Base-by-base conservation (phyloP, 1,140 invertebrate species). In the Drosophila ohnishii region DNA sequence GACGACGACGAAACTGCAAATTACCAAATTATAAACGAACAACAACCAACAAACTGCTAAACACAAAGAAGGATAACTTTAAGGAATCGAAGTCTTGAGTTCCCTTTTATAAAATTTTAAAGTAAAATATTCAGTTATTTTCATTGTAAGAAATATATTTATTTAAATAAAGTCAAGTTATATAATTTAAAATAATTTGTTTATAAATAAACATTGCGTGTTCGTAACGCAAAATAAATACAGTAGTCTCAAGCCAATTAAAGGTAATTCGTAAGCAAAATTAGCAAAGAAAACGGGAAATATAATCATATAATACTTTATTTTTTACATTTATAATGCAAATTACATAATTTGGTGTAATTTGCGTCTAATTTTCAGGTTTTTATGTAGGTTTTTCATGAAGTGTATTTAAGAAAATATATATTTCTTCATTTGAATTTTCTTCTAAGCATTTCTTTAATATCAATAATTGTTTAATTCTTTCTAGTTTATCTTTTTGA, bases 21-120 rank as follows among this genome's bases (percentile, higher is more conserved):
- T 86, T 86, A 86, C 83, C 79, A 83, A 86, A 86, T 87, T 86
- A 87, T 83, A 79, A 83, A 72, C 67, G 75, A 81, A 85, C 85
- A 71, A 67, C 63, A 72, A 59, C 50, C 57, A 47, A 65, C 59
- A 62, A 61, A 75, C 60, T 40, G 61, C 32, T 40, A 51, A 63
- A 11, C 42, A 72, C n/a, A 35, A 55, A n/a, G 39, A 63, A n/a
- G 75, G 44, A 58, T 25, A 37, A 74, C n/a, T 48, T 56, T 19
- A 16, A 19, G 10, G 14, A 13, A 32, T 22, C 14, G 32, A 45
- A 37, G 9, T 7, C 9, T 19, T 4, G 45, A 42, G 10, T 30
- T 40, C 19, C 19, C 55, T 22, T 37, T 10, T 5, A 14, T n/a
- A 25, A 42, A 16, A 14, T 34, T 19, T 22, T 2, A 8, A 13